These are phyloP conservation scores for Helarctos malayanus DNA, from an alignment of 2,797 vertebrate genomes.

Conservation along the genomic window DNA sequence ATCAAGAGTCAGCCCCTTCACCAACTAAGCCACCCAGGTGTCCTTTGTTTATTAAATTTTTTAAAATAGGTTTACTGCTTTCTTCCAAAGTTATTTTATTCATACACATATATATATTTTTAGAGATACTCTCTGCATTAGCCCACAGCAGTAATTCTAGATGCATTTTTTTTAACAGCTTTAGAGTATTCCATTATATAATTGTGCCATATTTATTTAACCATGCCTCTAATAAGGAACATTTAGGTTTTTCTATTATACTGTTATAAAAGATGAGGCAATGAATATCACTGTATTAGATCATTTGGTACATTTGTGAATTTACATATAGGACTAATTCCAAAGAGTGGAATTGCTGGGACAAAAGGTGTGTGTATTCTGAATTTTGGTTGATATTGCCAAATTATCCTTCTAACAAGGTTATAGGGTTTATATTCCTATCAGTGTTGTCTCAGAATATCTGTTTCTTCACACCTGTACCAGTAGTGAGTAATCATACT, in stretches of 20 bases:
- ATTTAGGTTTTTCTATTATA: constrained; percentile 33
- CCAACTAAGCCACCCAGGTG: not conserved
- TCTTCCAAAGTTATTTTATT: not conserved
- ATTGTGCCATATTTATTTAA: constrained; percentile 29
- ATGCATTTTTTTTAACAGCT: not conserved
- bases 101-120: not conserved
- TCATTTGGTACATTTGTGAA: not conserved
- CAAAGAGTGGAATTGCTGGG: not conserved
- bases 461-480: not conserved
- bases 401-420: not conserved
- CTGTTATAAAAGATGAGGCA: not conserved
- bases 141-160: not conserved
- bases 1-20: not conserved
- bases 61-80: not conserved
- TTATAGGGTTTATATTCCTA: not conserved
- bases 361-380: not conserved
- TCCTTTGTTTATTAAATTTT: not conserved
- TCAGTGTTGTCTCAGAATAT: not conserved
- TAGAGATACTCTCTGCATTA: not conserved
- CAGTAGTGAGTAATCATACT: not conserved
- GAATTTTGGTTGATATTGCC: not conserved
- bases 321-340: not conserved
- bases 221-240: not conserved
- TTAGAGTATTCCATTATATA: constrained; percentile 6
- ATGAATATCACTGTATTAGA: not conserved